Evolutionary conservation across 2,888 invertebrate genomes (phyloP).

Genomic region (Mythimna ferrago): DNA sequence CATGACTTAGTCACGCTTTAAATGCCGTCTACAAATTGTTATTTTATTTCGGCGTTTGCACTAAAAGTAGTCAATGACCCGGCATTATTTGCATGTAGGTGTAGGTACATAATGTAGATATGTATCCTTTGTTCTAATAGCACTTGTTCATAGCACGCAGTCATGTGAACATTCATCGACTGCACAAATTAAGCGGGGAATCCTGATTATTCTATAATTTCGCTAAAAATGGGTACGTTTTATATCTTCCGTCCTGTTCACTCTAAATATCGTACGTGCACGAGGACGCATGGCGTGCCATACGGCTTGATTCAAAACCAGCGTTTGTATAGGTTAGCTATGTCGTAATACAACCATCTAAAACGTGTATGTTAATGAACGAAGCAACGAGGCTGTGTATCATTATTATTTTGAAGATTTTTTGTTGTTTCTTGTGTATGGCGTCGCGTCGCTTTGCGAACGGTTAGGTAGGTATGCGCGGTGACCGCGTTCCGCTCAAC

Average conservation of each 20-base stretch:
- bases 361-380: constrained; percentile 59
- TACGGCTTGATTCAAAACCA: constrained; percentile 41
- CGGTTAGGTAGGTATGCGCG: constrained; percentile 80
- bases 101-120: constrained; percentile 69
- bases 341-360: constrained; percentile 38
- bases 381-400: constrained; percentile 52
- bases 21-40: constrained; percentile 67
- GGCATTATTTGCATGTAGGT: constrained; percentile 86
- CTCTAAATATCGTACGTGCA: constrained; percentile 71
- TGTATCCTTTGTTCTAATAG: constrained; percentile 80
- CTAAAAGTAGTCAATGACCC: constrained; percentile 87
- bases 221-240: constrained; percentile 61
- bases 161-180: constrained; percentile 36
- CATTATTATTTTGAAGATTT: constrained; percentile 71
- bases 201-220: constrained; percentile 48
- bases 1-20: constrained; percentile 59
- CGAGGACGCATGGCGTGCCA: constrained; percentile 67
- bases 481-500: constrained; percentile 84
- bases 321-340: constrained; percentile 58
- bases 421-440: constrained; percentile 69
- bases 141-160: constrained; percentile 58
- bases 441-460: constrained; percentile 74
- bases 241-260: constrained; percentile 72
- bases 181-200: constrained; percentile 68
- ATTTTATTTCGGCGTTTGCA: constrained; percentile 75